Evolutionary conservation across 2,888 invertebrate species (phyloP).

Genomic region (Galerucella calmariensis): DNA sequence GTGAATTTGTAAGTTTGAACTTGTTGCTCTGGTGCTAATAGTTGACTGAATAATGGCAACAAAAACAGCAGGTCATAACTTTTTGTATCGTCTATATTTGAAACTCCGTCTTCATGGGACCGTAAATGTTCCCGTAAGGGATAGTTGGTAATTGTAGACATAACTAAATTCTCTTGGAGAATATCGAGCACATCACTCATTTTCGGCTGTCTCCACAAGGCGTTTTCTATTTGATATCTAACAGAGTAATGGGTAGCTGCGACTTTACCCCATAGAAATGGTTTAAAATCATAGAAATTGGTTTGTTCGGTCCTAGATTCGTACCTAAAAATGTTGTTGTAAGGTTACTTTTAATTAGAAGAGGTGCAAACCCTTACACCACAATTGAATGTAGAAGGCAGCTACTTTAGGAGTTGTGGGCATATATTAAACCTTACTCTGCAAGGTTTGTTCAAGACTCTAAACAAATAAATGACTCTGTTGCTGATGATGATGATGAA

Average conservation of each 20-base stretch:
- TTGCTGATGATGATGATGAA: no score
- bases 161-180: constrained; percentile 73
- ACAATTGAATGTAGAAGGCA: no score
- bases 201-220: constrained; percentile 78
- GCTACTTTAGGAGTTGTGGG: no score
- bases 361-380: no score
- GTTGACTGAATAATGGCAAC: constrained; percentile 79
- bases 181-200: constrained; percentile 79
- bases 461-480: no score
- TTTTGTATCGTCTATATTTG: constrained; percentile 28
- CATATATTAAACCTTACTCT: no score
- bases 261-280: constrained; percentile 86
- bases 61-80: constrained; percentile 87
- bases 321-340: constrained; percentile 52
- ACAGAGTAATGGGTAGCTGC: constrained; percentile 83
- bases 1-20: constrained; percentile 79
- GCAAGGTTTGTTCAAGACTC: no score
- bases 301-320: constrained; percentile 56
- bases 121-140: constrained; percentile 64
- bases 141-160: constrained; percentile 76
- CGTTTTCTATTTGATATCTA: constrained; percentile 68
- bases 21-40: constrained; percentile 79
- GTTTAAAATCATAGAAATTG: constrained; percentile 67
- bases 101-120: constrained; percentile 49
- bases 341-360: no score